These are phyloP conservation scores for Dendroctonus valens DNA, from an alignment of 1,140 invertebrate genomes.

Conservation along the genomic window DNA sequence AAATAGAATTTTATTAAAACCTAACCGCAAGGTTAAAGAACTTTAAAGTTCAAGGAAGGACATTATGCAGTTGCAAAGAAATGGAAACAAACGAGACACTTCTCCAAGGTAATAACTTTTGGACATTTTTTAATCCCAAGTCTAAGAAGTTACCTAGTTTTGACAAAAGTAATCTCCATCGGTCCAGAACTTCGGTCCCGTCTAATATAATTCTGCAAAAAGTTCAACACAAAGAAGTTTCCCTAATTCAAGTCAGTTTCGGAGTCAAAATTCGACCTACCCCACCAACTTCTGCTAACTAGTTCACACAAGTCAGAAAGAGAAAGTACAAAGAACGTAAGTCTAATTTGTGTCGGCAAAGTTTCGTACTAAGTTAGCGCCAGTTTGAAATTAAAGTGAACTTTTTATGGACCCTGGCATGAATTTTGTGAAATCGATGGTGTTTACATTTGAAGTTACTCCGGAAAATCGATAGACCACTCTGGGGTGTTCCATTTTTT, in stretches of 20 bases:
- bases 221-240: conserved; percentile 39
- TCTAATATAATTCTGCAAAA: conserved; percentile 26
- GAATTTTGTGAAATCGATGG: conserved; percentile 49
- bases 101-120: conserved; percentile 21
- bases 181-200: conserved; percentile 19
- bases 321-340: conserved; percentile 50
- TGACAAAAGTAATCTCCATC: conserved; percentile 31
- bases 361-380: conserved; percentile 44
- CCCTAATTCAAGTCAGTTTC: conserved; percentile 43
- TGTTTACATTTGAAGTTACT: conserved; percentile 44
- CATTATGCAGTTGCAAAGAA: conserved; percentile 19
- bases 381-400: conserved; percentile 49
- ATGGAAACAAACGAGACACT: conserved; percentile 23
- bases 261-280: conserved; percentile 44
- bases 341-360: conserved; percentile 49
- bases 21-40: conserved; percentile 11
- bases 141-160: conserved; percentile 22
- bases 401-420: conserved; percentile 47
- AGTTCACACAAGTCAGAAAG: conserved; percentile 48
- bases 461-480: conserved; percentile 30
- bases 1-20: too few species aligned
- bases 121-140: conserved; percentile 28
- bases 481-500: too few species aligned
- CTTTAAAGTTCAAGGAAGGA: conserved; percentile 7
- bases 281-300: conserved; percentile 42